Base-by-base conservation (phyloP, 2,797 vertebrate genomes). In the Coregonus suidteri region DNA sequence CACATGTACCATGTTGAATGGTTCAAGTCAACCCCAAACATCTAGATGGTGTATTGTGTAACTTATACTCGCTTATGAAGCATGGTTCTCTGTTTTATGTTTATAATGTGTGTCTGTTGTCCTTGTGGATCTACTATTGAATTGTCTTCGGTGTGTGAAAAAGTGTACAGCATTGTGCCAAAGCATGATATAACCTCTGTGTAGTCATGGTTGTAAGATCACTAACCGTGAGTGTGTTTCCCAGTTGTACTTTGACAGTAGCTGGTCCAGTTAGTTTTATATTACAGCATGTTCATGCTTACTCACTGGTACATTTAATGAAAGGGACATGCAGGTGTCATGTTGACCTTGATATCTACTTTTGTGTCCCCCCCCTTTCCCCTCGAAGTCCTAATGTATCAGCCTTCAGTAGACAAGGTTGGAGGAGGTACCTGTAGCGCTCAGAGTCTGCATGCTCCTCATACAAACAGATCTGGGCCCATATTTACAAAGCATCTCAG, bases 331-430 rank as follows among this genome's bases (percentile, higher is more conserved):
- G 71, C 51, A n/a, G 6, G 37, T 35, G 14, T 69, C 77, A 59
- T 6, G 4, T n/a, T n/a, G n/a, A 18, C 54, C 18, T 59, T 16
- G 4, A 16, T 59, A 4, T 18, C 53, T 6, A 16, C 16, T 18
- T 47, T 62, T 62, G 59, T 62, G 65, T 81, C 75, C 86, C 73
- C 77, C 25, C 25, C 25, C 69, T 83, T 84, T 90, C 93, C 90
- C 95, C 91, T 92, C 91, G 75, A 96, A 96, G 95, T 93, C 90
- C 89, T 89, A 88, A 91, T 95, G 91, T 91, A 89, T 78, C 94
- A 41, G 91, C 91, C 88, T 92, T 94, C 91, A 85, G 87, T 95
- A 93, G 92, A 94, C 92, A 88, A 91, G 91, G 95, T 11, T 9
- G 59, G 90, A 92, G 87, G 95, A 96, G 95, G 94, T 96, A 95